Conservation (phyloP, 2,797 vertebrate species). For the Gastrophryne carolinensis region DNA sequence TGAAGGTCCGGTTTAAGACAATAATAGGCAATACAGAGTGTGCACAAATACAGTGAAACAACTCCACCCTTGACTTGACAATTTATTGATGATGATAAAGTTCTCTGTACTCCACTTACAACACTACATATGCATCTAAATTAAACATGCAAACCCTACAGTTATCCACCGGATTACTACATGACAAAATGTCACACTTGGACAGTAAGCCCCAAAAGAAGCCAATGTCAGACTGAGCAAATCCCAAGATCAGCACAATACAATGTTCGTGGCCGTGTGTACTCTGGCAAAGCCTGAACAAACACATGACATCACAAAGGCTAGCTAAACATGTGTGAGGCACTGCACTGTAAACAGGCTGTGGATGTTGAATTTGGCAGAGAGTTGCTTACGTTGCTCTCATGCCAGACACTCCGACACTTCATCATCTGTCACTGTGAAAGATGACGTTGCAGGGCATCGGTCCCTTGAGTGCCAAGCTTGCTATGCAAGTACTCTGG, state of each 20-base stretch:
- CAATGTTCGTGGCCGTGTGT: slow-evolving; percentile 8
- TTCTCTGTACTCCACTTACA: slow-evolving; percentile 25
- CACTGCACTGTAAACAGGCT: slow-evolving; percentile 40
- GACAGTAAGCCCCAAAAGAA: slow-evolving; percentile 15
- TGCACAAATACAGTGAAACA: neutral
- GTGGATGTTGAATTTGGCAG: slow-evolving; percentile 48
- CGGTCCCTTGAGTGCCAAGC: slow-evolving; percentile 5
- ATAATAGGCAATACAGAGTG: neutral
- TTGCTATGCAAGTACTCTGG: slow-evolving; percentile 4
- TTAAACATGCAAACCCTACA: slow-evolving; percentile 25
- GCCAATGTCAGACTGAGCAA: slow-evolving; percentile 39
- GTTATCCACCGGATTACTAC: neutral
- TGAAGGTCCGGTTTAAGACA: too few relatives aligned
- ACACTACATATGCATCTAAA: slow-evolving; percentile 6
- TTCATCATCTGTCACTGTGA: slow-evolving; percentile 42
- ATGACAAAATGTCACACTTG: slow-evolving; percentile 18
- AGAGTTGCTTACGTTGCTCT: slow-evolving; percentile 32
- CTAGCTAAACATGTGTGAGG: slow-evolving; percentile 41
- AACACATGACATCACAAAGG: slow-evolving; percentile 48
- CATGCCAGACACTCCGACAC: slow-evolving; percentile 44
- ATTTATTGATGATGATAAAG: neutral
- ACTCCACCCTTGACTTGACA: neutral
- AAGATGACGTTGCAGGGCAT: slow-evolving; percentile 33
- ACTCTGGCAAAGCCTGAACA: slow-evolving; percentile 24
- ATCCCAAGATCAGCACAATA: slow-evolving; percentile 35